Base-by-base conservation (phyloP, 2,888 invertebrate species). In the Drosophila falleni region DNA sequence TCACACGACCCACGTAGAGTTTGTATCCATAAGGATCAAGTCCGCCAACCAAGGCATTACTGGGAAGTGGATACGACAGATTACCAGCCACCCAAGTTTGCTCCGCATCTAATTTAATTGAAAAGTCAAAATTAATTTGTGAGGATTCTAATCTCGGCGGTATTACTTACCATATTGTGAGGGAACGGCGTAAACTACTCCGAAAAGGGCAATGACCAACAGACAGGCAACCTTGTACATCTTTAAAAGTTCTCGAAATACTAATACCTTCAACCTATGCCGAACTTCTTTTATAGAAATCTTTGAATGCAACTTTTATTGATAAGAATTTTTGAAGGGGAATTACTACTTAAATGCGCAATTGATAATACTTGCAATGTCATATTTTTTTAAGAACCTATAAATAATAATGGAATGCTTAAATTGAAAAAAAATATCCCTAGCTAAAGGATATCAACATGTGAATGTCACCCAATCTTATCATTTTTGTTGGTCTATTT, bases 21-120 rank as follows among this genome's bases (percentile, higher is more conserved):
- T 59, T 63, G 35, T 67, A 77, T 13, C 85, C 85, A 29, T 68
- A 47, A 3, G 74, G 54, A 79, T 81, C 80, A 8, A 77, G 53
- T 16, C 81, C 81, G 10, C 85, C 85, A 26, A 81, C 8, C 8
- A 81, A 13, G 5, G 64, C 71, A 15, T 54, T 46, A 0, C 8
- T 46, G 6, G 82, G 71, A n/a, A 81, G 44, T 1, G 62, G 54
- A 29, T 39, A 42, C 3, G 81, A 77, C 5, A 82, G 64, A 50
- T 81, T 75, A 9, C 81, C 79, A 2, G 53, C 33, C 6, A 41
- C 46, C 82, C 81, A 81, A 6, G 33, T 23, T 23, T 81, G 61
- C 31, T 81, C 51, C 10, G 54, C 61, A 42, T 60, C 51, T 60
- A 16, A n/a, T n/a, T 15, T 4, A 9, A 4, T 16, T 19, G 1